Evolutionary conservation across 2,113 vertebrate genomes (phyloP), one percentile per base, ranked within the genome.

Genomic region (Hemiprocne comata): DNA sequence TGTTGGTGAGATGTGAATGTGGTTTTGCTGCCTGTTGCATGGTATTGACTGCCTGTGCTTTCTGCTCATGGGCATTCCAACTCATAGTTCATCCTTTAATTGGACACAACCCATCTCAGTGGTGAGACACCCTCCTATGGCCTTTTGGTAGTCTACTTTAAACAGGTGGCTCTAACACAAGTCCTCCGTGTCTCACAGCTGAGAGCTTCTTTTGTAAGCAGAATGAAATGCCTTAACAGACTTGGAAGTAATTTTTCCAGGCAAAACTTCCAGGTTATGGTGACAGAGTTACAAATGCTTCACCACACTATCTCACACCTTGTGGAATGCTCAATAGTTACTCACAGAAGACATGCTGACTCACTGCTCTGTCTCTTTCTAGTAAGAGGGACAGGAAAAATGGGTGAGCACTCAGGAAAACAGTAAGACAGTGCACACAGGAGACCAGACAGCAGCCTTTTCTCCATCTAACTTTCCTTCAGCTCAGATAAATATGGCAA

Each of bases 1-100:
- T 2, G 1, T 6, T 23, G 20, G 26, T 73, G 60, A 86, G 33
- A 19, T 38, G 38, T 1, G 2, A 34, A 40, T n/a, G 24, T 1
- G 1, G 14, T 28, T 87, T 65, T 90, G 60, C 24, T 62, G 17
- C 26, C 51, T 62, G n/a, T 51, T 67, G 24, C 2, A 25, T 40
- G 48, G 2, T 57, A 34, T 36, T 6, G 4, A 28, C 34, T 29
- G 8, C 42, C 24, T 25, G 26, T 44, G 46, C 29, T 53, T 48
- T 58, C 46, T 57, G 24, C 16, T 89, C 29, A 7, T 2, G 4
- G 1, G 19, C 70, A 65, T 26, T 55, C 38, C 42, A 44, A 55
- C 10, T 69, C 19, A 20, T 19, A 24, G 17, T 77, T 44, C 36
- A 76, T 13, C 13, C 29, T 69, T 86, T 10, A 34, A 29, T 12